Evolutionary conservation across 2,797 vertebrate species (phyloP), one percentile per base, ranked within the genome.

Genomic region (Melopsittacus undulatus): DNA sequence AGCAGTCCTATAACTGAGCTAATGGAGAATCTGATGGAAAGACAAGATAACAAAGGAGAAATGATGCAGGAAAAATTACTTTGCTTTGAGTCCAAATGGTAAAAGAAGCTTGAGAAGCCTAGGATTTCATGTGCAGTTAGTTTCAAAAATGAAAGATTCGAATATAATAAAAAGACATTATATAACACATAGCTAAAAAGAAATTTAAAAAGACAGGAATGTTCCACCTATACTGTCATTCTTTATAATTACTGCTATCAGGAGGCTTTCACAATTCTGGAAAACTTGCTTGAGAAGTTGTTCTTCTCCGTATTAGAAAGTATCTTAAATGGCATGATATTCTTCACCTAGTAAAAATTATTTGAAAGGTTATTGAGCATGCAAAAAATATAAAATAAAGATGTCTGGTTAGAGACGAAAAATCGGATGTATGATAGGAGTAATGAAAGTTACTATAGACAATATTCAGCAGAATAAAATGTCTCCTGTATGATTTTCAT

Each of bases 51-150:
- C 75, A 96, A 97, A 97, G 68, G 83, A 92, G 78, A 97, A 96
- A 94, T 78, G 46, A 80, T 95, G 80, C 95, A 97, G 76, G 36
- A 94, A 97, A 97, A 96, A 97, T 97, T 96, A 95, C 87, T 97
- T 95, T 34, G 6, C 93, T 97, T 97, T 94, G 85, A 92, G 93
- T 92, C 92, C 72, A 94, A 96, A 97, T 86, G 83, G 85, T 67
- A 95, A 59, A 92, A 74, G 63, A 82, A 95, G 51, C 90, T 92
- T 70, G 84, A 95, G 96, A 89, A 95, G 62, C 82, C 76, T 56
- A 91, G 70, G 38, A 72, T 93, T 96, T 96, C 90, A 94, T 75
- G 51, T 73, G 74, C 66, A 85, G 83, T 89, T 85, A 93, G 73
- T 83, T 95, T 92, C 82, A 88, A 87, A 95, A 89, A 86, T 74